phyloP scores from a whole-genome alignment of 2,113 vertebrate genomes.

The Damaliscus lunatus region DNA sequence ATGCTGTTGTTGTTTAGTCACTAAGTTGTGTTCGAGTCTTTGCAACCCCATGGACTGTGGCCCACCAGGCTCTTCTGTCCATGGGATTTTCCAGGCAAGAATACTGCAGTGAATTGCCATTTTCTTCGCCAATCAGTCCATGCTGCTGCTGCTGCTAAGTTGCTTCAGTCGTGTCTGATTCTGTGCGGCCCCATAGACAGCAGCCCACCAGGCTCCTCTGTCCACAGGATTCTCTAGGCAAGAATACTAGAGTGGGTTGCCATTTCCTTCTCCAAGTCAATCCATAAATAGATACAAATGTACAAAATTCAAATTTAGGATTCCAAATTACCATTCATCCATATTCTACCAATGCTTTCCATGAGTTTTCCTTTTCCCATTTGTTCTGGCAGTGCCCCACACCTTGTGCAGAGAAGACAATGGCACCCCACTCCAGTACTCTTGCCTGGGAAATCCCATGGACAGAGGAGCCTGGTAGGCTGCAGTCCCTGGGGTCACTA shows the following conservation, averaged over 20 bases:
- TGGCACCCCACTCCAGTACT: not conserved
- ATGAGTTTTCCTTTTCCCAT: not conserved
- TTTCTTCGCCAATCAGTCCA: not conserved
- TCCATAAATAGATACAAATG: not conserved
- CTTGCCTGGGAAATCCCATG: not conserved
- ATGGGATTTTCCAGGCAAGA: not conserved
- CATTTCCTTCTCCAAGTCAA: not conserved
- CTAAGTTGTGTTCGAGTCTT: not conserved
- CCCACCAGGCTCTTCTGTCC: not conserved
- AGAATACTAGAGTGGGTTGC: not conserved
- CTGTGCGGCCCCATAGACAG: not conserved
- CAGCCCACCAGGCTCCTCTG: not conserved
- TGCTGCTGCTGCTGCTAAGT: not conserved
- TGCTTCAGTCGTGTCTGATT: not conserved
- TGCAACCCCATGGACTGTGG: not conserved
- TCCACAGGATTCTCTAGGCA: not conserved
- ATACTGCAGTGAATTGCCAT: not conserved
- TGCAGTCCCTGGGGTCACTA: not conserved
- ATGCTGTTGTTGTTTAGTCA: not conserved
- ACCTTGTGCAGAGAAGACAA: not conserved
- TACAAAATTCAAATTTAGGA: slow-evolving; percentile 8
- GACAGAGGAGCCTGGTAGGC: fast-evolving
- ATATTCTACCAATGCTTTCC: not conserved
- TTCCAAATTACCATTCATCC: not conserved
- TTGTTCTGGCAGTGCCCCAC: not conserved